A percentile compares a stretch with the other conserved stretches of the same genome.
These are phyloP conservation scores for Spondyliosoma cantharus DNA, from an alignment of 2,797 vertebrate genomes.

Conservation along the genomic window DNA sequence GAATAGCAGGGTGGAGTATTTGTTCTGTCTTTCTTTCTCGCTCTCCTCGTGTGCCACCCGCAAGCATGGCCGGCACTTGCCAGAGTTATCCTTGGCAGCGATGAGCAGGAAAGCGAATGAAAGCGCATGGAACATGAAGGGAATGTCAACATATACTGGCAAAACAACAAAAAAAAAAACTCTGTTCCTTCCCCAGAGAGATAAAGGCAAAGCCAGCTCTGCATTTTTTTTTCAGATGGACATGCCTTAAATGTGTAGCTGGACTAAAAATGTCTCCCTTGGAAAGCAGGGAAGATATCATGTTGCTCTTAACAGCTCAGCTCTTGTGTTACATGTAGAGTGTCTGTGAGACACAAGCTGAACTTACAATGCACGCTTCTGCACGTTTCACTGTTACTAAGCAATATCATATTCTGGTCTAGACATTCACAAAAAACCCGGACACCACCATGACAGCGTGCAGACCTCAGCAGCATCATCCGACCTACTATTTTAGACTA, in stretches of 20 bases:
- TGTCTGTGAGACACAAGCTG: slow-evolving; percentile 7
- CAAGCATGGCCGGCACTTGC: slow-evolving; percentile 68
- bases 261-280: slow-evolving; percentile 61
- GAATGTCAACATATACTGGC: slow-evolving; percentile 62
- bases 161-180: slow-evolving; percentile 23
- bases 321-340: slow-evolving; percentile 50
- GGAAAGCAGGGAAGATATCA: slow-evolving; percentile 53
- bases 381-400: slow-evolving; percentile 22
- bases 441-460: slow-evolving; percentile 8
- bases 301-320: slow-evolving; percentile 61
- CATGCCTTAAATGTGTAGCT: slow-evolving; percentile 57
- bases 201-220: slow-evolving; percentile 42
- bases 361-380: slow-evolving; percentile 36
- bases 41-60: slow-evolving; percentile 68
- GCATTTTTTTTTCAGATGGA: slow-evolving; percentile 41
- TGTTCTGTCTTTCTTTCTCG: slow-evolving; percentile 68
- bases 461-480: slow-evolving; percentile 11
- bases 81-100: slow-evolving; percentile 76
- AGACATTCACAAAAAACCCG: background rate
- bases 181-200: slow-evolving; percentile 18
- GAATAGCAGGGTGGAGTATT: slow-evolving; percentile 82
- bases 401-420: slow-evolving; percentile 20
- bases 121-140: slow-evolving; percentile 67
- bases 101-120: slow-evolving; percentile 65
- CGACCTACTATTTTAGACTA: background rate